Evolutionary conservation across 2,888 invertebrate species (phyloP), one percentile per base, ranked within the genome.

Genomic region (Callyntrura guangdongensis): DNA sequence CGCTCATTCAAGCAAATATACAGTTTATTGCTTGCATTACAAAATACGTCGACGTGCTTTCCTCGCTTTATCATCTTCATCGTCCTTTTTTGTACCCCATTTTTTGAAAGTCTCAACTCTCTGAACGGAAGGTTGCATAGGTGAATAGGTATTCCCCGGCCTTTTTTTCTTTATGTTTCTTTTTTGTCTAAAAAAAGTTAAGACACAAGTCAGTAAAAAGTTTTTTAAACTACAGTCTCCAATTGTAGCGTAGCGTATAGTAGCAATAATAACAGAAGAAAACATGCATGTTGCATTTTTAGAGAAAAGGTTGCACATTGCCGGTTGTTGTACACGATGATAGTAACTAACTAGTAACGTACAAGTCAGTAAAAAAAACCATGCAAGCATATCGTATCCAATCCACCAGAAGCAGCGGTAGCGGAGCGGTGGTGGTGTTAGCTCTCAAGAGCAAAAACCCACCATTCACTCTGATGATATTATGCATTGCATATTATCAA

Each of bases 71-170:
- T 45, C 69, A 36, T 69, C 47, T 72, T 12, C 20, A 17, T 9
- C 61, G n/a, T n/a, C 20, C 20, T 20, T 61, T 53, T 53, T 14
- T 53, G 1, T n/a, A 14, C 14, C 20, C 22, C 22, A 5, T 17
- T 67, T n/a, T 67, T 67, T 67, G 25, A 27, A 61, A 67, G 45
- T 4, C 49, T 74, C 1, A 12, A 49, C 12, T 74, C 47, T 72
- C 36, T 69, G 69, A 69, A 64, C 9, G 64, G 45, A 77, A 36
- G 53, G 49, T 56, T 77, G 22, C 53, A 77, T 49, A 77, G 77
- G 77, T 77, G 77, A 77, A 56, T 77, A 53, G 77, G 77, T 53
- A 77, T 53, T 53, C 69, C 69, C 69, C 45, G 69, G 69, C 45
- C 17, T 69, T 69, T 69, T 36, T n/a, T 69, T 69, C 12, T 11